Percentiles rank a stretch among this genome's conserved stretches.
Evolutionary conservation across 1,140 invertebrate species (phyloP).

Genomic region (Neodiprion lecontei): DNA sequence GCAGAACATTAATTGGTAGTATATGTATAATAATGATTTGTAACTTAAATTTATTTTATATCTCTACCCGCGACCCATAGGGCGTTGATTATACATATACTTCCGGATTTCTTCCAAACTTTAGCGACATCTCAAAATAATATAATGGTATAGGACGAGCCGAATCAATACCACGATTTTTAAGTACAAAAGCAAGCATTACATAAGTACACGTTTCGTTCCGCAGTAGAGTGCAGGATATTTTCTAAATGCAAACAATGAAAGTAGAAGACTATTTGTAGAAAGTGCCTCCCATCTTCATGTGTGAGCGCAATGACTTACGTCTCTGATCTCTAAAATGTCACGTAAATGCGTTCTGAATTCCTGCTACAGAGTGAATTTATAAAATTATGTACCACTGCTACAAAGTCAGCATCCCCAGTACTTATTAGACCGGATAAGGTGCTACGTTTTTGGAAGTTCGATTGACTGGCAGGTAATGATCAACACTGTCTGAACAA

Average conservation of each 20-base stretch:
- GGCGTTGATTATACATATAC: background rate
- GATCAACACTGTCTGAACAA: background rate
- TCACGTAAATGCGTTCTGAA: too few relatives aligned
- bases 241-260: background rate
- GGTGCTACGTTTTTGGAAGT: background rate
- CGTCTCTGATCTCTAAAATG: too few relatives aligned
- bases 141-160: too few relatives aligned
- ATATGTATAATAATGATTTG: conserved; percentile 8
- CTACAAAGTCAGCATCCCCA: too few relatives aligned
- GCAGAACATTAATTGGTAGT: conserved; percentile 34
- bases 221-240: background rate
- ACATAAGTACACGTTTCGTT: background rate
- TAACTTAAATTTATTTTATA: background rate
- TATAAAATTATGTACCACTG: too few relatives aligned
- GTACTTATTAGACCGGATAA: too few relatives aligned
- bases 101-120: background rate
- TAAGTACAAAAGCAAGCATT: conserved; percentile 4
- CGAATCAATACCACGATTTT: background rate
- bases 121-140: too few relatives aligned
- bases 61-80: background rate
- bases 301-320: too few relatives aligned
- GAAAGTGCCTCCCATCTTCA: too few relatives aligned
- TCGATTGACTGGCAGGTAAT: background rate
- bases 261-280: background rate
- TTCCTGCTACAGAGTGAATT: background rate